Percentiles rank a stretch among this genome's conserved stretches.
Evolutionary conservation across 2,888 invertebrate genomes (phyloP).

Genomic region (Lasioglossum malachurum): DNA sequence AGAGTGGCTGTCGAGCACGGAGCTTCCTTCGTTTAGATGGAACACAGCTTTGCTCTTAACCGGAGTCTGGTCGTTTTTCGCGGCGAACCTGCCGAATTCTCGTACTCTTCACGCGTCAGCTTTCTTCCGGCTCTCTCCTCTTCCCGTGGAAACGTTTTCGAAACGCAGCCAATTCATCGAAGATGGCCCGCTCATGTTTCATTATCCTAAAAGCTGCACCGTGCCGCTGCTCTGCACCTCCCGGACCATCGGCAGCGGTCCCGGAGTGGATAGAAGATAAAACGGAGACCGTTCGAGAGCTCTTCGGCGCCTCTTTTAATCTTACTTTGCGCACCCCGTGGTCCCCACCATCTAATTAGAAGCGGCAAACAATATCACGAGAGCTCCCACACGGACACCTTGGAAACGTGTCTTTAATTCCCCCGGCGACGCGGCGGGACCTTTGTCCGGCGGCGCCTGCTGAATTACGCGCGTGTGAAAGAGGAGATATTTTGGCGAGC

Average conservation of each 20-base stretch:
- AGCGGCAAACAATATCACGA: not conserved
- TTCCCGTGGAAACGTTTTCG: not conserved
- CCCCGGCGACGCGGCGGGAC: not conserved
- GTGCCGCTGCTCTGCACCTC: not conserved
- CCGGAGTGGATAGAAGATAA: constrained; percentile 17
- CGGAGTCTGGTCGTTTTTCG: constrained; percentile 4
- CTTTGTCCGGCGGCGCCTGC: not conserved
- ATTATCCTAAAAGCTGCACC: constrained; percentile 49
- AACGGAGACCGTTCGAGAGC: constrained; percentile 22
- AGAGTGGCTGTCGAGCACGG: not conserved
- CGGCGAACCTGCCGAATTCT: constrained; percentile 6
- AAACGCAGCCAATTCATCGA: constrained; percentile 44
- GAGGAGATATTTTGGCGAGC: not conserved
- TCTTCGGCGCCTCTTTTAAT: constrained; percentile 37
- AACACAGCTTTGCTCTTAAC: constrained; percentile 20
- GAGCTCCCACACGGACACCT: not conserved
- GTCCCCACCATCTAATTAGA: not conserved
- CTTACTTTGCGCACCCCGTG: not conserved
- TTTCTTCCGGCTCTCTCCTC: not conserved
- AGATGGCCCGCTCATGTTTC: constrained; percentile 38
- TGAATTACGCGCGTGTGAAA: not conserved
- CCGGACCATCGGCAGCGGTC: not conserved
- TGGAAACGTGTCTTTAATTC: not conserved
- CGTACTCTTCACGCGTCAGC: not conserved
- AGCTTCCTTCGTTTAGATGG: not conserved